Percentiles rank a stretch among this genome's conserved stretches.
phyloP scores from a whole-genome alignment of 2,888 invertebrate genomes.

The Stenolophus ochropezus region DNA sequence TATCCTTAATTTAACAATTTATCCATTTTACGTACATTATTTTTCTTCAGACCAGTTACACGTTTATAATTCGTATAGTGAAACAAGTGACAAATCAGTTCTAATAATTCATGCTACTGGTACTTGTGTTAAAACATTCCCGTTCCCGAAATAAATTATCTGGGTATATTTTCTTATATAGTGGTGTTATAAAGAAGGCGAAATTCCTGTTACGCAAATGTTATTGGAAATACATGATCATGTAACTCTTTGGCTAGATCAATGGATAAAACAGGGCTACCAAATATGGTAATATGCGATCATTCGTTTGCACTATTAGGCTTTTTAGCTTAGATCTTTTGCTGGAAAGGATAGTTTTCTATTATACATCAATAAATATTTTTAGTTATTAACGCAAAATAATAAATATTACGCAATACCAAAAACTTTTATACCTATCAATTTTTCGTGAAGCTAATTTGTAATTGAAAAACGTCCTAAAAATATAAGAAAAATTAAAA shows the following conservation, averaged over 20 bases:
- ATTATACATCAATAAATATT: not conserved
- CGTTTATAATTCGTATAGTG: conserved; percentile 58
- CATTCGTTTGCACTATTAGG: conserved; percentile 61
- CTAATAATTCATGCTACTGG: conserved; percentile 63
- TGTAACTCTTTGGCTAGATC: conserved; percentile 63
- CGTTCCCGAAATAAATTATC: conserved; percentile 51
- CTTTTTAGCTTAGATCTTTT: conserved; percentile 61
- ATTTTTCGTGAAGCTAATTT: not conserved
- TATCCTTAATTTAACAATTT: conserved; percentile 60
- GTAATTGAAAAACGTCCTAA: not conserved
- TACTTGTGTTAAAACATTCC: conserved; percentile 52
- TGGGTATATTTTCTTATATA: conserved; percentile 62
- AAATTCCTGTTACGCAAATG: conserved; percentile 63
- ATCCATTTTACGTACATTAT: conserved; percentile 62
- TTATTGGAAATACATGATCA: conserved; percentile 61
- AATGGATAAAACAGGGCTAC: conserved; percentile 61
- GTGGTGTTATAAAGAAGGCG: conserved; percentile 58
- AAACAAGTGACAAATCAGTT: not conserved
- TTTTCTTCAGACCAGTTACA: conserved; percentile 61
- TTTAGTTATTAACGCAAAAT: not conserved
- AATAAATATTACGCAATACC: not conserved
- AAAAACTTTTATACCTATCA: not conserved
- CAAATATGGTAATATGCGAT: conserved; percentile 63
- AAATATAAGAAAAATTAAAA: not conserved
- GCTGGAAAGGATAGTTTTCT: conserved; percentile 24